Conservation (phyloP, 2,888 invertebrate species). For the Xanthia togata region DNA sequence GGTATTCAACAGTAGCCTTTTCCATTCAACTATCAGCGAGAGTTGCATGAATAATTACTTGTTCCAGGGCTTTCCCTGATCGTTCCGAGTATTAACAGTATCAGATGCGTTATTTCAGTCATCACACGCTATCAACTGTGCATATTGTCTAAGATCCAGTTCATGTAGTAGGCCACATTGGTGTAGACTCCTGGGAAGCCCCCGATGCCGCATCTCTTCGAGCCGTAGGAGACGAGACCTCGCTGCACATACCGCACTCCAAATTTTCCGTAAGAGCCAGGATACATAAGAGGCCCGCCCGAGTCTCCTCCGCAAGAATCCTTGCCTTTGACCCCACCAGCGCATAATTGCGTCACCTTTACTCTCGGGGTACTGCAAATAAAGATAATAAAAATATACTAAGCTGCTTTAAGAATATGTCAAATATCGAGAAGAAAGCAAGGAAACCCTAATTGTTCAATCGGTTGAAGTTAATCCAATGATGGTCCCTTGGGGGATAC, state of each 20-base stretch:
- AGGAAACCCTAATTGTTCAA: neutral
- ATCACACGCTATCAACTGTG: conserved; percentile 57
- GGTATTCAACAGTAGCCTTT: conserved; percentile 2
- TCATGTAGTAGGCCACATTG: conserved; percentile 87
- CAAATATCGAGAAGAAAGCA: conserved; percentile 23
- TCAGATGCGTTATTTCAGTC: conserved; percentile 9
- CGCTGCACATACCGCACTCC: conserved; percentile 90
- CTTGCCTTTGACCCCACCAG: conserved; percentile 87
- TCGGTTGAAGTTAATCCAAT: neutral
- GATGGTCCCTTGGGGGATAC: neutral
- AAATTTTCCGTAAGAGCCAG: conserved; percentile 73
- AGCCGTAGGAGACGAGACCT: conserved; percentile 91
- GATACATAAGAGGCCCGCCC: conserved; percentile 91
- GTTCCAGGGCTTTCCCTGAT: conserved; percentile 11
- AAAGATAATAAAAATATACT: neutral
- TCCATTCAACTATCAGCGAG: neutral
- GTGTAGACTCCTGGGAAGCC: conserved; percentile 91
- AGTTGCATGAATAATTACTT: neutral
- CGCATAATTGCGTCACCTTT: conserved; percentile 88
- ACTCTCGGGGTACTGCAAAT: conserved; percentile 73
- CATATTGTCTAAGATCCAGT: conserved; percentile 91
- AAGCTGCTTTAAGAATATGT: neutral
- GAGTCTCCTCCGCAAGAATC: conserved; percentile 93
- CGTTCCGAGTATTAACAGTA: conserved; percentile 37
- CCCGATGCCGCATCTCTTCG: conserved; percentile 87